Evolutionary conservation across 1,140 invertebrate genomes (phyloP).

Genomic region (Zaprionus ornatus): DNA sequence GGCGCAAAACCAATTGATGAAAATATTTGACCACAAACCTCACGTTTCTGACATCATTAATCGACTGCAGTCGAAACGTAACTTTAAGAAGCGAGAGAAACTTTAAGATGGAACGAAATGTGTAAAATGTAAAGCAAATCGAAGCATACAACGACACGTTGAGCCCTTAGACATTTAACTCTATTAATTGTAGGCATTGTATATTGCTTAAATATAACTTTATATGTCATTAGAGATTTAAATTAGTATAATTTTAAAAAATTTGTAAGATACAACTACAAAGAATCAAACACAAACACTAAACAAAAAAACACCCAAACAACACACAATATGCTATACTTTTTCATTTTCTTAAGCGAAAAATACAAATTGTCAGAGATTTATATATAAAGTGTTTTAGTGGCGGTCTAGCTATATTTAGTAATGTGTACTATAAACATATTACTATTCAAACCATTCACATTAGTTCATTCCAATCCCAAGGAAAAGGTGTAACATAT

Average conservation of each 20-base stretch:
- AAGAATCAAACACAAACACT: conserved; percentile 34
- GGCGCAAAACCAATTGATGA: conserved; percentile 92
- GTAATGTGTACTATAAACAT: too few species aligned
- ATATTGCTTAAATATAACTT: conserved; percentile 28
- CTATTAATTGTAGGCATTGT: conserved; percentile 12
- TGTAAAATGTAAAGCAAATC: conserved; percentile 29
- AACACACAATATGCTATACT: conserved; percentile 62
- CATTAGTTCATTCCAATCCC: neutral
- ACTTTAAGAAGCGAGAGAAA: conserved; percentile 94
- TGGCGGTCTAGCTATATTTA: too few species aligned
- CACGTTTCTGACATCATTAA: conserved; percentile 95
- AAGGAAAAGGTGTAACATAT: neutral
- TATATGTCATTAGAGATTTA: conserved; percentile 35
- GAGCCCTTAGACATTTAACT: conserved; percentile 29
- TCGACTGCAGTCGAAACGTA: conserved; percentile 94
- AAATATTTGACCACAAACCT: conserved; percentile 95
- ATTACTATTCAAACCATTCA: too few species aligned
- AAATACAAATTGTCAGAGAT: conserved; percentile 40
- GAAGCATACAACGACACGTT: conserved; percentile 36
- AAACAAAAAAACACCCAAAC: conserved; percentile 9
- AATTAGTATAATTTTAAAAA: conserved; percentile 25
- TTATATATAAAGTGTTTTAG: neutral
- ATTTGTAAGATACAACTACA: conserved; percentile 64
- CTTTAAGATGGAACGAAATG: conserved; percentile 51
- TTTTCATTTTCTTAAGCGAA: conserved; percentile 59